phyloP scores from a whole-genome alignment of 2,888 invertebrate species.

The Andrena praecox region DNA sequence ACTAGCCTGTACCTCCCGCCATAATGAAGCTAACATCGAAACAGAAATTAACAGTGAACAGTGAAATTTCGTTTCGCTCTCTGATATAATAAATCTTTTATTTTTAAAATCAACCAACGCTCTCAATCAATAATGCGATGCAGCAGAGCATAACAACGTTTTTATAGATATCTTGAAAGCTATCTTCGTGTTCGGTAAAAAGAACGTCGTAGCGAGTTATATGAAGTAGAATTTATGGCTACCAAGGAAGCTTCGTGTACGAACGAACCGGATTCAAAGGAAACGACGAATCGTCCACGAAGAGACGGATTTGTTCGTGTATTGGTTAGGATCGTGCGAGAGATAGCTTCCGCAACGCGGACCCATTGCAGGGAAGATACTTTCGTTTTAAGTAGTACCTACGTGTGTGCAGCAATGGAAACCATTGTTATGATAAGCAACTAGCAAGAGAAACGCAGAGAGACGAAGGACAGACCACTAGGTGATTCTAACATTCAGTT shows the following conservation, averaged over 20 bases:
- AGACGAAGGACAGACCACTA: constrained; percentile 57
- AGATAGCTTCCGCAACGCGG: constrained; percentile 32
- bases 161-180: not conserved
- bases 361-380: constrained; percentile 33
- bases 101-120: too few species aligned
- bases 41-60: too few species aligned
- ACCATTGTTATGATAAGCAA: constrained; percentile 45
- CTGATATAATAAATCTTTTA: too few species aligned
- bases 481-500: constrained; percentile 48
- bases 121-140: too few species aligned
- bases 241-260: not conserved
- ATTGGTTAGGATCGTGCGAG: constrained; percentile 27
- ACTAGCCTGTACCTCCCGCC: too few species aligned
- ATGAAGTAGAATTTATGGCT: constrained; percentile 12
- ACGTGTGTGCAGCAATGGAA: constrained; percentile 38
- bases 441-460: constrained; percentile 41
- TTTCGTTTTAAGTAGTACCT: constrained; percentile 23
- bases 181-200: constrained; percentile 43
- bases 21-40: too few species aligned
- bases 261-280: not conserved
- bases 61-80: too few species aligned
- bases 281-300: constrained; percentile 10
- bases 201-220: not conserved
- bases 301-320: constrained; percentile 30
- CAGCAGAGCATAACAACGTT: too few species aligned